These are phyloP conservation scores for Polyommatus iphigenia DNA, from an alignment of 2,888 invertebrate species.

Conservation along the genomic window DNA sequence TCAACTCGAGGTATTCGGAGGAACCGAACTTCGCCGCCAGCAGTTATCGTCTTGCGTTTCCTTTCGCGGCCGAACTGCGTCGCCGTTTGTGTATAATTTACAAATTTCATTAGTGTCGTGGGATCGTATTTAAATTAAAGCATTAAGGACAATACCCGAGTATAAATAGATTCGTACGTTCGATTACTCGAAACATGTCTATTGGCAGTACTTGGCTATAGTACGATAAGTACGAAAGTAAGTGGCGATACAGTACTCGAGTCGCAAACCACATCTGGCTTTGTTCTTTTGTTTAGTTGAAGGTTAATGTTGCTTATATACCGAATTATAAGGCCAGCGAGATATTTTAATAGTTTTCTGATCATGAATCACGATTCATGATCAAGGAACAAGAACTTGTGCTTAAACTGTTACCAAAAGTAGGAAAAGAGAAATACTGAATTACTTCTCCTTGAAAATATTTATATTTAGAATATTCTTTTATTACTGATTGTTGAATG, in stretches of 20 bases:
- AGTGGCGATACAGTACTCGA: slow-evolving; percentile 10
- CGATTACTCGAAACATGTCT: not conserved
- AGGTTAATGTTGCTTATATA: slow-evolving; percentile 49
- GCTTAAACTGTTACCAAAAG: not conserved
- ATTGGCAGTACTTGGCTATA: not conserved
- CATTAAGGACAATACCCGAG: slow-evolving; percentile 3
- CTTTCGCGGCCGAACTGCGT: not conserved
- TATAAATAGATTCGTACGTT: slow-evolving; percentile 3
- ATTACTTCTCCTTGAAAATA: no score
- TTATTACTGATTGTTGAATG: not conserved
- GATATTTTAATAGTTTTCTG: slow-evolving; percentile 18
- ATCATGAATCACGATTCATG: slow-evolving; percentile 15
- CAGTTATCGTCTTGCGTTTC: not conserved
- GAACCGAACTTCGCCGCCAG: not conserved
- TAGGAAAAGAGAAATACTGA: not conserved
- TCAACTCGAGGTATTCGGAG: slow-evolving; percentile 55
- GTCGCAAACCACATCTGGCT: slow-evolving; percentile 56
- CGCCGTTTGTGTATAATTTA: not conserved
- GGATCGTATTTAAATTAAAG: not conserved
- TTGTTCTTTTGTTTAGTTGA: slow-evolving; percentile 54
- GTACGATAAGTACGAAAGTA: not conserved
- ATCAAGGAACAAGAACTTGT: not conserved
- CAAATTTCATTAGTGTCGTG: not conserved
- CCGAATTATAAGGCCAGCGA: slow-evolving; percentile 31
- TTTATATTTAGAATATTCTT: not conserved